Base-by-base conservation (phyloP, 2,888 invertebrate genomes). In the Pasiphila rectangulata region DNA sequence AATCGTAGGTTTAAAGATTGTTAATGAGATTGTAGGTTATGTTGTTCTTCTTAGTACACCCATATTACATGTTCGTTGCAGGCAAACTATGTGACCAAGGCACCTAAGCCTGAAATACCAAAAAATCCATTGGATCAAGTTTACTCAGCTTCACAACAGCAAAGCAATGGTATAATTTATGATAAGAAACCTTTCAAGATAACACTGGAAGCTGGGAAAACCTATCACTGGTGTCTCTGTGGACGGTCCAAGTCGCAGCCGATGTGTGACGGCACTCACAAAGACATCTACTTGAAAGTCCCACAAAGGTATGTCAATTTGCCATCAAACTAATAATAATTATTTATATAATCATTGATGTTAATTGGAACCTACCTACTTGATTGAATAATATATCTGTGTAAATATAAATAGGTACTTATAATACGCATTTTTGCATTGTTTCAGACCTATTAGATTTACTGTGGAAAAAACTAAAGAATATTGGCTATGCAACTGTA, bases 401-500 rank as follows among this genome's bases (percentile, higher is more conserved):
- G n/a, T n/a, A n/a, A n/a, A n/a, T n/a, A n/a, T n/a, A n/a, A n/a
- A n/a, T n/a, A n/a, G n/a, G n/a, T n/a, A n/a, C n/a, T n/a, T n/a
- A n/a, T n/a, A n/a, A n/a, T n/a, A n/a, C n/a, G n/a, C n/a, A n/a
- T n/a, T n/a, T n/a, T n/a, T n/a, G n/a, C n/a, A n/a, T 34, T 27
- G 5, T 83, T 84, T 27, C 77, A 93, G 93, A 56, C 99, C 99
- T 0, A 85, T 98, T 2, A 85, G 90, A 49, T 98, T 98, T 71
- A 89, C 90, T 58, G 97, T 98, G 1, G 92, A 93, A 37, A 94
- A 97, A 83, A 94, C 94, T 0, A 96, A 96, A 64, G 95, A 96
- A 10, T 98, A 98, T 75, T 98, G 97, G 95, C 85, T 99, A n/a
- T 99, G 99, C 76, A 97, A 97, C 75, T 99, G 99, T 75, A 99